phyloP scores from a whole-genome alignment of 2,113 vertebrate species.

The Crocuta crocuta region DNA sequence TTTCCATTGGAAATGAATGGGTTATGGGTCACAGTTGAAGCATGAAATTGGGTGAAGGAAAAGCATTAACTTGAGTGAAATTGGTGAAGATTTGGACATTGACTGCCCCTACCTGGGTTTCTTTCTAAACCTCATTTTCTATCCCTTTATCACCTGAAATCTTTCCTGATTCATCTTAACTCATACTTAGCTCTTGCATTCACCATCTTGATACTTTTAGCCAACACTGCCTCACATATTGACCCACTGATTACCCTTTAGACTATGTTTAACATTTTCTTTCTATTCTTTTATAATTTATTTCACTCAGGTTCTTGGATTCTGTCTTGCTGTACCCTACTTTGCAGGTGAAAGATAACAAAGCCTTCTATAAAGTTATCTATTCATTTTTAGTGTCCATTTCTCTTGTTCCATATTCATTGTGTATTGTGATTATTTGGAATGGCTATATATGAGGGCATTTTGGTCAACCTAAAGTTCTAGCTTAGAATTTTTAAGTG shows the following conservation, averaged over 20 bases:
- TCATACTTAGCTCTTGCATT: background rate
- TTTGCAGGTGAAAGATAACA: background rate
- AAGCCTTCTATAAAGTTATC: background rate
- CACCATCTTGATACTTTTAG: background rate
- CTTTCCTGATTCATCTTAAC: background rate
- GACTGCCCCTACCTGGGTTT: background rate
- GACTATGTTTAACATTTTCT: background rate
- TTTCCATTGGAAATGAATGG: background rate
- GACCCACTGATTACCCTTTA: background rate
- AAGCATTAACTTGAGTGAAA: background rate
- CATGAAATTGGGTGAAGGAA: background rate
- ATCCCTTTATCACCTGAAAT: background rate
- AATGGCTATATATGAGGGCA: background rate
- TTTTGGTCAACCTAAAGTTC: background rate
- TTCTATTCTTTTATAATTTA: background rate
- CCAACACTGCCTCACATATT: background rate
- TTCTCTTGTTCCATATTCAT: background rate
- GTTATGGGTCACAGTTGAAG: background rate
- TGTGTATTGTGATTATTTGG: background rate
- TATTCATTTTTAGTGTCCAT: background rate
- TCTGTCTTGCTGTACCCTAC: background rate
- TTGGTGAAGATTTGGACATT: background rate
- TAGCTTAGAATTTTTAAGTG: background rate
- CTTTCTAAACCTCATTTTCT: background rate
- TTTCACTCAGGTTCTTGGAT: background rate